Conservation (phyloP, 2,888 invertebrate species). For the Petrophora chlorosata region DNA sequence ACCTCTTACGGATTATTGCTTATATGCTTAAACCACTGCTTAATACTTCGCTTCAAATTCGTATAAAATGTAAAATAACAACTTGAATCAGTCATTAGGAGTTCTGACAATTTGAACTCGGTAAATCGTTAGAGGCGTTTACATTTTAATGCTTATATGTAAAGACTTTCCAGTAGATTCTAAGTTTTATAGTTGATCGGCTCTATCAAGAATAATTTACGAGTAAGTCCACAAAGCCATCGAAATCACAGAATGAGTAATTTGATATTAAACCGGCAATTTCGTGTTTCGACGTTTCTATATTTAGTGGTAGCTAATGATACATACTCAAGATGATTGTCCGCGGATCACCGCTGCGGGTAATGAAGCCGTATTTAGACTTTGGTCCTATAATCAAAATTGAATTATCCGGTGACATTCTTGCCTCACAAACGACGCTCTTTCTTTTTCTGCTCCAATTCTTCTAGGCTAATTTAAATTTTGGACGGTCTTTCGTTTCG, state of each 20-base stretch:
- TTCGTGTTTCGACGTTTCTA: slow-evolving; percentile 69
- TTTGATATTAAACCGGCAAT: slow-evolving; percentile 74
- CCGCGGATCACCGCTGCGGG: slow-evolving; percentile 73
- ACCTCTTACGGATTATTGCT: slow-evolving; percentile 41
- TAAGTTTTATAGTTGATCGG: slow-evolving; percentile 14
- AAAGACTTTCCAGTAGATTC: slow-evolving; percentile 22
- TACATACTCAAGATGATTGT: slow-evolving; percentile 79
- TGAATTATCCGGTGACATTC: slow-evolving; percentile 82
- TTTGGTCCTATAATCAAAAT: slow-evolving; percentile 83
- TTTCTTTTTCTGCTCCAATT: slow-evolving; percentile 82
- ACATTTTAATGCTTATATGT: slow-evolving; percentile 13
- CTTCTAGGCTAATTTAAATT: slow-evolving; percentile 69
- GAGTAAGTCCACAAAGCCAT: slow-evolving; percentile 54
- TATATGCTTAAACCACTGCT: slow-evolving; percentile 12
- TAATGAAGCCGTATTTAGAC: slow-evolving; percentile 80
- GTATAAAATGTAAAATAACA: background rate
- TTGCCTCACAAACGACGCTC: slow-evolving; percentile 66
- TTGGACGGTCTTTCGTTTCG: slow-evolving; percentile 56
- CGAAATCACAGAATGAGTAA: slow-evolving; percentile 72
- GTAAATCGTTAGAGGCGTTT: background rate
- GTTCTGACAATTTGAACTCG: background rate
- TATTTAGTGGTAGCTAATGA: slow-evolving; percentile 78
- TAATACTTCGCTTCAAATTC: background rate
- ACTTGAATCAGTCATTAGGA: background rate
- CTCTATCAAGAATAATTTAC: slow-evolving; percentile 33